A percentile compares a stretch with the other conserved stretches of the same genome.
These are phyloP conservation scores for Ceratothoa steindachneri DNA, from an alignment of 2,888 invertebrate species.

Conservation along the genomic window DNA sequence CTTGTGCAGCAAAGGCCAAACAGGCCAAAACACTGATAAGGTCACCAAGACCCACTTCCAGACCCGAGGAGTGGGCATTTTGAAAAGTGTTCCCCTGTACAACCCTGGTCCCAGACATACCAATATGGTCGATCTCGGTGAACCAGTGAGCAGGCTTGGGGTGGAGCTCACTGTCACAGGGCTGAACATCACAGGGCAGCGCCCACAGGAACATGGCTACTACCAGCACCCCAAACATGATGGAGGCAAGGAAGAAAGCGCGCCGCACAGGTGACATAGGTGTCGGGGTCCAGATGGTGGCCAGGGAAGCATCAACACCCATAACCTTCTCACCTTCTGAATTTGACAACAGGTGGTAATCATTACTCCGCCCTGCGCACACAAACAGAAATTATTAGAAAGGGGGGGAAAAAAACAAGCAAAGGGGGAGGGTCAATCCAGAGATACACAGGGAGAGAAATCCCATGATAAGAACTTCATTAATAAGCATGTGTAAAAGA, in stretches of 20 bases:
- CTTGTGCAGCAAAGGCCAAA: no score
- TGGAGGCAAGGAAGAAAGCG: constrained; percentile 66
- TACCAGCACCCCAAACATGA: constrained; percentile 66
- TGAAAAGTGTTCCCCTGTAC: no score
- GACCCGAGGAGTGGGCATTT: no score
- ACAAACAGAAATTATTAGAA: background rate
- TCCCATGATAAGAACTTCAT: background rate
- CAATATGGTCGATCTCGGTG: constrained; percentile 52
- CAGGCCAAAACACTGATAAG: no score
- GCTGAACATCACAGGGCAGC: constrained; percentile 63
- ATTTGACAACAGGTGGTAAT: constrained; percentile 31
- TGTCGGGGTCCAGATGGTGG: constrained; percentile 34
- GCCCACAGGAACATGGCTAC: constrained; percentile 71
- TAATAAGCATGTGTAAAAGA: no score
- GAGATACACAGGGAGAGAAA: background rate
- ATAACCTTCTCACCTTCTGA: constrained; percentile 19
- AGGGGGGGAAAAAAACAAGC: background rate
- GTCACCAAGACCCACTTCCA: no score
- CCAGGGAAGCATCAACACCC: constrained; percentile 23
- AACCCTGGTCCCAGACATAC: no score
- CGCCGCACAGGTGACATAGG: constrained; percentile 66
- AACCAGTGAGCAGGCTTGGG: constrained; percentile 52
- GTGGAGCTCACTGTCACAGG: constrained; percentile 28
- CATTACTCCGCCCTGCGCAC: constrained; percentile 11
- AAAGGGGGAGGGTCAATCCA: background rate